phyloP scores from a whole-genome alignment of 2,797 vertebrate genomes.

The Dendrocincla fuliginosa region DNA sequence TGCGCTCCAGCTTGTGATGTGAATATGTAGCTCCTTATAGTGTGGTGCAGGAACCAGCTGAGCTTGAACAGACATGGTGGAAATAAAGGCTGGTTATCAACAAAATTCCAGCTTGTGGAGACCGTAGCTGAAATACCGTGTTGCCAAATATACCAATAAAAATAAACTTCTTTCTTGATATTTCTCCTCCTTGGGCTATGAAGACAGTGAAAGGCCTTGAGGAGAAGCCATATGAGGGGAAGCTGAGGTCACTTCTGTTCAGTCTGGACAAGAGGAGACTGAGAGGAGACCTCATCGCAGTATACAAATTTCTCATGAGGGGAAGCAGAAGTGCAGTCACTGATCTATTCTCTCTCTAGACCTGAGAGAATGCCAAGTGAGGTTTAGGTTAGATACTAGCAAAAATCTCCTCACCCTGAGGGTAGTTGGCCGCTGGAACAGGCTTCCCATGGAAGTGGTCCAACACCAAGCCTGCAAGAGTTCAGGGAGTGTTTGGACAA shows the following conservation, averaged over 20 bases:
- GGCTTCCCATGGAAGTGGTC: neutral
- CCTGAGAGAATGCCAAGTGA: neutral
- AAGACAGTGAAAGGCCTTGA: neutral
- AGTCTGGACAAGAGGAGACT: neutral
- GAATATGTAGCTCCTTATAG: neutral
- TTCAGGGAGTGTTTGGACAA: neutral
- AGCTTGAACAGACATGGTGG: neutral
- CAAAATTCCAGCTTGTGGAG: neutral
- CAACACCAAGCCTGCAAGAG: neutral
- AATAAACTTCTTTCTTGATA: neutral
- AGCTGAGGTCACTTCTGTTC: neutral
- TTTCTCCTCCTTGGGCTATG: neutral
- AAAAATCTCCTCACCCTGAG: neutral
- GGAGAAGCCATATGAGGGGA: neutral
- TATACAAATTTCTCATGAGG: neutral
- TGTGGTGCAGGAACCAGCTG: neutral
- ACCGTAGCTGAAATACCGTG: neutral
- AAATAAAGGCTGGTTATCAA: neutral
- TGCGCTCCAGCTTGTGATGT: neutral
- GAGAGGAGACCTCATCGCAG: fast-evolving
- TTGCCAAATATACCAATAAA: neutral
- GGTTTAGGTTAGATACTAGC: neutral
- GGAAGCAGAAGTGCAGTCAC: neutral
- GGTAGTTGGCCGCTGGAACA: neutral
- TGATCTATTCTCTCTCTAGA: neutral